Evolutionary conservation across 1,140 invertebrate genomes (phyloP).

Genomic region (Andricus grossulariae): DNA sequence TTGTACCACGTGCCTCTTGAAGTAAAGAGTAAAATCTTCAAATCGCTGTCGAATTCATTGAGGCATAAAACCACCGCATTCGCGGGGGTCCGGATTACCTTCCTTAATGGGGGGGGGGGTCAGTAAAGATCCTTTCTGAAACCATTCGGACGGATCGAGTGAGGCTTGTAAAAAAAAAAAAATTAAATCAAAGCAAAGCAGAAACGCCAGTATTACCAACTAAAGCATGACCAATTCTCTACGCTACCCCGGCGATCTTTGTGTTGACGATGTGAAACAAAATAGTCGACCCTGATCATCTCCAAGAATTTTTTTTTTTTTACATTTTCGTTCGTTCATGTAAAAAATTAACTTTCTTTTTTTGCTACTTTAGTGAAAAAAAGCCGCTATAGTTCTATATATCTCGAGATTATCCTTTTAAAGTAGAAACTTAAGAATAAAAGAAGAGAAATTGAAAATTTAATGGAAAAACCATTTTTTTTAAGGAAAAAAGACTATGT

Average conservation of each 20-base stretch:
- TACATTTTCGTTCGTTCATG: neutral
- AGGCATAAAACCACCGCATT: conserved; percentile 69
- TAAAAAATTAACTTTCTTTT: neutral
- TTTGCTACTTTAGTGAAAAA: neutral
- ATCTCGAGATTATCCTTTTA: neutral
- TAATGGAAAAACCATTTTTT: too few species aligned
- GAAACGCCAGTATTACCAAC: neutral
- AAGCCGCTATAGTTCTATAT: neutral
- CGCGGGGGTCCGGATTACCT: conserved; percentile 64
- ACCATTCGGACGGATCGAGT: conserved; percentile 60
- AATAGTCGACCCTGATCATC: neutral
- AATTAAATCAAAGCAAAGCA: conserved; percentile 28
- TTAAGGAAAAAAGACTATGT: too few species aligned
- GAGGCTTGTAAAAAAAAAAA: conserved; percentile 41
- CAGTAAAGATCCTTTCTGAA: conserved; percentile 45
- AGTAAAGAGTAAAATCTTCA: conserved; percentile 30
- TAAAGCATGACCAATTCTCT: neutral
- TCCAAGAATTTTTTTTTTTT: neutral
- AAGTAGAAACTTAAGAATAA: too few species aligned
- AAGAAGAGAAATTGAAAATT: too few species aligned
- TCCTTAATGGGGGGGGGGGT: conserved; percentile 43
- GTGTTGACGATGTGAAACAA: conserved; percentile 9
- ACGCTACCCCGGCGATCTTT: neutral
- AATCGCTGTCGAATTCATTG: conserved; percentile 50
- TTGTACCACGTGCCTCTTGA: neutral